phyloP scores from a whole-genome alignment of 2,888 invertebrate species.

The Uloborus plumipes region DNA sequence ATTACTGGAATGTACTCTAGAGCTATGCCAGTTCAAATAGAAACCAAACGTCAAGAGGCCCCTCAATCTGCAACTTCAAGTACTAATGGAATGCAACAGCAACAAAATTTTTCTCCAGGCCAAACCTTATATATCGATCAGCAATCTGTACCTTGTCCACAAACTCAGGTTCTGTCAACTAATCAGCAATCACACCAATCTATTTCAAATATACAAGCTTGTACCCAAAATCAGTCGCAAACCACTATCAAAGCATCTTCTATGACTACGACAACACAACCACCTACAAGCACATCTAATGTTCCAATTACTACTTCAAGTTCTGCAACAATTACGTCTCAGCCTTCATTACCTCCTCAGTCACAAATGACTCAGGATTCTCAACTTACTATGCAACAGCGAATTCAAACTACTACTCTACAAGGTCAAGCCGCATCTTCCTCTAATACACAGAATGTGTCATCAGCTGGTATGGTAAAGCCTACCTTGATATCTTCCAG shows the following conservation, averaged over 20 bases:
- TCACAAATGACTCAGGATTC: constrained; percentile 37
- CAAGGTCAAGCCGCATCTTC: constrained; percentile 32
- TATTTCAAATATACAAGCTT: constrained; percentile 10
- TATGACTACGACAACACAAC: constrained; percentile 10
- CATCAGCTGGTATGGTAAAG: neutral
- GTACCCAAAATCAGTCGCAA: constrained; percentile 24
- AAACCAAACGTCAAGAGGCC: constrained; percentile 33
- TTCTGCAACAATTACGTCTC: constrained; percentile 7
- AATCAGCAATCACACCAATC: constrained; percentile 21
- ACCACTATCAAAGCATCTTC: constrained; percentile 19
- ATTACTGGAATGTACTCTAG: constrained; percentile 52
- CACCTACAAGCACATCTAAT: constrained; percentile 11
- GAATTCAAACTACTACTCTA: constrained; percentile 3
- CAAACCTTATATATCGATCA: constrained; percentile 18
- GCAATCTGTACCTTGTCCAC: constrained; percentile 18
- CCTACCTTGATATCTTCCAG: constrained; percentile 35
- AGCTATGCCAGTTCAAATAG: constrained; percentile 32
- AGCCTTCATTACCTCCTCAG: constrained; percentile 22
- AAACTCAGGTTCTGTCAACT: constrained; percentile 8
- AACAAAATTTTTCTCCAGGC: constrained; percentile 14
- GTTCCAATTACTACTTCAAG: neutral
- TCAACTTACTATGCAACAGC: constrained; percentile 44
- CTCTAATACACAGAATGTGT: constrained; percentile 8
- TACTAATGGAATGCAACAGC: constrained; percentile 4
- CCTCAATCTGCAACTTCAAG: constrained; percentile 11